Conservation (phyloP, 2,888 invertebrate species). For the Nephrocerus scutellatus region DNA sequence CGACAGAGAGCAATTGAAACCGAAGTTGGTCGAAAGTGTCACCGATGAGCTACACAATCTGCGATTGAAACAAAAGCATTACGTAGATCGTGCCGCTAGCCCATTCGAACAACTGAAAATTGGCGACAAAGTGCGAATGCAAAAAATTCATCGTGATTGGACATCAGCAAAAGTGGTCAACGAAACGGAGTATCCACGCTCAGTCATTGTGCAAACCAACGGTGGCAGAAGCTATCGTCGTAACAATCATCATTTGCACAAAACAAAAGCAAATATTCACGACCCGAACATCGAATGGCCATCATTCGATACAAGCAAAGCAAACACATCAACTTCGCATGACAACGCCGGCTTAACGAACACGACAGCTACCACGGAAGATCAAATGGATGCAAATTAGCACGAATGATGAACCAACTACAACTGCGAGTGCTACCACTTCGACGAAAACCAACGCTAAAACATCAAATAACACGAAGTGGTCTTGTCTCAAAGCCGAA, state of each 20-base stretch:
- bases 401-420: too few relatives aligned
- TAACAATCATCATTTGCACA: slow-evolving; percentile 7
- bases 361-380: too few relatives aligned
- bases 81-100: slow-evolving; percentile 8
- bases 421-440: too few relatives aligned
- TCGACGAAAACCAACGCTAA: too few relatives aligned
- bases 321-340: too few relatives aligned
- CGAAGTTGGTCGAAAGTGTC: slow-evolving; percentile 23
- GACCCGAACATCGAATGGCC: too few relatives aligned
- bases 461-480: too few relatives aligned
- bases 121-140: slow-evolving; percentile 10
- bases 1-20: slow-evolving; percentile 5
- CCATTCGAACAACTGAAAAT: slow-evolving; percentile 2
- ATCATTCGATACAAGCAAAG: too few relatives aligned
- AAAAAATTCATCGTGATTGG: slow-evolving; percentile 14
- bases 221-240: slow-evolving; percentile 12
- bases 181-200: slow-evolving; percentile 14
- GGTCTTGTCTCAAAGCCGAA: too few relatives aligned
- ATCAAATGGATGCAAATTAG: too few relatives aligned
- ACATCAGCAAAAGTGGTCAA: slow-evolving; percentile 9
- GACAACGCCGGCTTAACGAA: too few relatives aligned
- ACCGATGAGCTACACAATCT: slow-evolving; percentile 6
- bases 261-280: slow-evolving; percentile 1
- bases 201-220: slow-evolving; percentile 14
- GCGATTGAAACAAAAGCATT: slow-evolving; percentile 13